Evolutionary conservation across 2,888 invertebrate species (phyloP).

Genomic region (Phaonia tiefii): DNA sequence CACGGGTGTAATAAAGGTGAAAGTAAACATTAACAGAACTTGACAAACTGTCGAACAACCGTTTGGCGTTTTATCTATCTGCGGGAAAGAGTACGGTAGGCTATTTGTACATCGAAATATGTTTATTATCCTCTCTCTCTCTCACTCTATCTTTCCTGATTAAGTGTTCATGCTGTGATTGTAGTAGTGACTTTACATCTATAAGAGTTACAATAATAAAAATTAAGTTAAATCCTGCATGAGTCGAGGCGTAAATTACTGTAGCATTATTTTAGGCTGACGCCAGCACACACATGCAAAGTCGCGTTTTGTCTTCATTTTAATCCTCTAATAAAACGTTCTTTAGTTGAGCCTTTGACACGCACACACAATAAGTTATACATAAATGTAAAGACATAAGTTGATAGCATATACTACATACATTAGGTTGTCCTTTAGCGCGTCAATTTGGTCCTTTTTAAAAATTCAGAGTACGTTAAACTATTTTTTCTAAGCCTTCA

Average conservation of each 20-base stretch:
- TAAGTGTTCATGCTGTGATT: no score
- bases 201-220: conserved; percentile 21
- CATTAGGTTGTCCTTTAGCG: no score
- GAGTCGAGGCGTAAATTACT: conserved; percentile 30
- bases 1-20: background rate
- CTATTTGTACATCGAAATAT: background rate
- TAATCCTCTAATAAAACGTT: conserved; percentile 34
- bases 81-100: no score
- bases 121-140: background rate
- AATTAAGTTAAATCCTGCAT: conserved; percentile 39
- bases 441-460: no score
- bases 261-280: background rate
- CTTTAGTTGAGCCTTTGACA: conserved; percentile 7
- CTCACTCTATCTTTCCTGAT: background rate
- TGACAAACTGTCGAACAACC: conserved; percentile 45
- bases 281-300: conserved; percentile 3
- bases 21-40: conserved; percentile 47
- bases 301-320: background rate
- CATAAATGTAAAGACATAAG: no score
- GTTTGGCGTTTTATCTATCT: background rate
- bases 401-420: no score
- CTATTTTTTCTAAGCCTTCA: no score
- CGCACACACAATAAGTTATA: background rate
- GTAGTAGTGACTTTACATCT: background rate
- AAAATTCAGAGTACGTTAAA: no score